Evolutionary conservation across 2,113 vertebrate species (phyloP), one percentile per base, ranked within the genome.

Genomic region (Meleagris gallopavo): DNA sequence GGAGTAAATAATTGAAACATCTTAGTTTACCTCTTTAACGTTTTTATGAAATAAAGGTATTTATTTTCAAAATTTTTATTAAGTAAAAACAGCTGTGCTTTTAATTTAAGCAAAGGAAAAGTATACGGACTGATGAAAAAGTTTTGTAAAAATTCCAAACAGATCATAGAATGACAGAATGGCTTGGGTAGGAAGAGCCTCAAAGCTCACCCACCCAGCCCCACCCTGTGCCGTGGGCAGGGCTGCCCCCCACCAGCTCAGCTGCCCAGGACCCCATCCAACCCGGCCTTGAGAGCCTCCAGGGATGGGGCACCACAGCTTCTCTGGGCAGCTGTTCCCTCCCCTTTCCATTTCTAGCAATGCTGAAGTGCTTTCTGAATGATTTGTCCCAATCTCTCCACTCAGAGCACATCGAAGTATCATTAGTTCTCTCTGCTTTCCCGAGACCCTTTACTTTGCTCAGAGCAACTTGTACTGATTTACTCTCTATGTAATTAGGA

Each of bases 1-100:
- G 11, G 19, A 89, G 95, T 83, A 90, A 66, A 83, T 36, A 89
- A 5, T 82, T 75, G 43, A 88, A 91, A 91, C 30, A 95, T 60
- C 52, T 90, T 16, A 83, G 38, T 94, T 93, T 91, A 77, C 36
- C 55, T 88, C 55, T 50, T 11, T 86, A 93, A 88, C 46, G 75
- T 24, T 74, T 95, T 62, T 34, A 79, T 38, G 29, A 89, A 85
- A 84, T 11, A 36, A 67, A 54, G 38, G 60, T 45, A 86, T 84
- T 90, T 57, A 78, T 72, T 92, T 92, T 72, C 36, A 96, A 90
- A 96, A 94, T 74, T 41, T 36, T 34, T 9, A 21, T 16, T 19
- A 17, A 25, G 25, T 36, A 90, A 79, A 88, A 16, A 57, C 52
- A 54, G 14, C 14, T 29, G 27, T 8, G 22, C 25, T 61, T 20